Evolutionary conservation across 1,140 invertebrate genomes (phyloP), one percentile per base, ranked within the genome.

Genomic region (Cydia strobilella): DNA sequence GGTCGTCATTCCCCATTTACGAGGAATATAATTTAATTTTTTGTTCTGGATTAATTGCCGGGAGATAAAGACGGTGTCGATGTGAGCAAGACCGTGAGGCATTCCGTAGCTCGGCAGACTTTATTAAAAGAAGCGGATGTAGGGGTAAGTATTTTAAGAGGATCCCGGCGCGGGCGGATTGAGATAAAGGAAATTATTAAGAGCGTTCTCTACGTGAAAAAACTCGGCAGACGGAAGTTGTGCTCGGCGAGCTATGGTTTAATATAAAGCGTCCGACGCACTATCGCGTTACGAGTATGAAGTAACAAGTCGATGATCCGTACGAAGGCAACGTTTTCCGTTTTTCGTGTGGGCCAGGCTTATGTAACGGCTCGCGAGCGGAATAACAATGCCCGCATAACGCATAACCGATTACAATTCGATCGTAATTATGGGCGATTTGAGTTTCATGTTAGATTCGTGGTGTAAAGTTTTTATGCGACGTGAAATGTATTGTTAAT

Each of bases 81-180:
- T 84, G 87, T 87, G 86, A 87, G 84, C 84, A 81, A 85, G 80
- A 83, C 84, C 85, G 88, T 82, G 87, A 84, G 79, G 85, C 88
- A 92, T 93, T 92, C 89, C 90, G 82, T 87, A 84, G 87, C 87
- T 90, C 89, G 84, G 90, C 83, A 85, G 86, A 91, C 84, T 86
- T 90, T 93, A 92, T 92, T 93, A 92, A 92, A 93, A 93, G 91
- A 90, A 93, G 86, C 91, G 91, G 91, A 93, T 93, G 91, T 86
- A 82, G 86, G 90, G 90, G 90, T 90, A 92, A 86, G 91, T 93
- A 93, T 93, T 93, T 93, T 92, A 90, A 92, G 90, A 90, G 89
- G 88, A 86, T 87, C 85, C 82, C 87, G 86, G 80, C 87, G 84
- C 85, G 85, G 90, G 88, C 85, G 86, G 87, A 88, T 89, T 85